A percentile compares a stretch with the other conserved stretches of the same genome.
Conservation (phyloP, 2,888 invertebrate species). For the Tenthredo mesomela region DNA sequence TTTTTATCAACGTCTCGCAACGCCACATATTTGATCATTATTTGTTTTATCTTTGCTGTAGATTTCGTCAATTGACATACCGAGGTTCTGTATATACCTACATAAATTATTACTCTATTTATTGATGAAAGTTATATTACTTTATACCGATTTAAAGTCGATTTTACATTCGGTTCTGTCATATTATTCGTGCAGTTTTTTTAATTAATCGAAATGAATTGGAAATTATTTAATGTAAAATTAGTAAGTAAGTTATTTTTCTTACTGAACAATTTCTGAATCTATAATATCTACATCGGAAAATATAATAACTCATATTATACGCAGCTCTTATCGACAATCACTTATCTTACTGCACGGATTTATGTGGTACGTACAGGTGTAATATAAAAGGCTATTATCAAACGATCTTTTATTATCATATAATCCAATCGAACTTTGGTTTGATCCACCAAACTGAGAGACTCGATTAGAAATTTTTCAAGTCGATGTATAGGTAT, state of each 20-base stretch:
- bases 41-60: neutral
- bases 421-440: neutral
- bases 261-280: neutral
- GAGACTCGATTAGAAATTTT: neutral
- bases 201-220: too few relatives aligned
- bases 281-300: neutral
- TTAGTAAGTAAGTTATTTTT: too few relatives aligned
- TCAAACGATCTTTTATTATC: neutral
- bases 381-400: neutral
- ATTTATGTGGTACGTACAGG: neutral
- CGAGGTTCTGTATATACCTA: neutral
- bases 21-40: neutral
- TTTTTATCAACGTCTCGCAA: neutral
- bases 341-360: neutral
- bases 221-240: too few relatives aligned
- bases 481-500: neutral
- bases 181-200: neutral
- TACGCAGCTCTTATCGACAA: neutral
- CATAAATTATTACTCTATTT: neutral
- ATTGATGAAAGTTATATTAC: neutral
- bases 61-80: neutral
- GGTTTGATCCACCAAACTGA: neutral
- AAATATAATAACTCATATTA: neutral
- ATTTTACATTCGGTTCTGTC: neutral
- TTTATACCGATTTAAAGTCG: neutral